Conservation (phyloP, 2,797 vertebrate genomes). For the Mionectes olivaceus region DNA sequence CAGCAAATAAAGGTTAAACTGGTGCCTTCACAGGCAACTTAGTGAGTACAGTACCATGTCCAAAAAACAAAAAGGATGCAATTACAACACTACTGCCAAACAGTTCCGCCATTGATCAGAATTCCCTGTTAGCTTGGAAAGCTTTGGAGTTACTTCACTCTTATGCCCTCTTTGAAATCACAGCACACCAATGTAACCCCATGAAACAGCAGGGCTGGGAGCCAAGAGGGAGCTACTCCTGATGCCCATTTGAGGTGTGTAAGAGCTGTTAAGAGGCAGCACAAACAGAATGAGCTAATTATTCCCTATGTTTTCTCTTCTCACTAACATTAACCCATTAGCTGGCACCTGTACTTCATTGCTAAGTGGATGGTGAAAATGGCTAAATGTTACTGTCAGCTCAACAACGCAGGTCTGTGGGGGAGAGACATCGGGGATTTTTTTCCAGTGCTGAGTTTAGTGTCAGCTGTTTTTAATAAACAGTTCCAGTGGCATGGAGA, state of each 20-base stretch:
- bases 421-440: background rate
- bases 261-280: background rate
- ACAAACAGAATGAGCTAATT: accelerated
- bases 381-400: background rate
- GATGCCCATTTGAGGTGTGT: background rate
- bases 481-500: background rate
- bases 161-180: background rate
- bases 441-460: background rate
- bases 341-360: background rate
- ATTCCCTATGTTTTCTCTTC: background rate
- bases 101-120: background rate
- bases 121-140: background rate
- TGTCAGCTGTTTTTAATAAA: background rate
- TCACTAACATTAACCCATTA: background rate
- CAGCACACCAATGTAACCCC: background rate
- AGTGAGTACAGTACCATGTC: background rate
- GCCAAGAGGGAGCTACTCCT: background rate
- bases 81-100: background rate
- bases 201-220: background rate
- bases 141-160: background rate
- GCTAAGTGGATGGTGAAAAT: background rate
- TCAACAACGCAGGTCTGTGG: background rate
- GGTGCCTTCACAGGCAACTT: background rate
- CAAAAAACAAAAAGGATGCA: background rate
- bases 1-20: background rate